Conservation (phyloP, 2,888 invertebrate genomes). For the Campaea margaritaria region DNA sequence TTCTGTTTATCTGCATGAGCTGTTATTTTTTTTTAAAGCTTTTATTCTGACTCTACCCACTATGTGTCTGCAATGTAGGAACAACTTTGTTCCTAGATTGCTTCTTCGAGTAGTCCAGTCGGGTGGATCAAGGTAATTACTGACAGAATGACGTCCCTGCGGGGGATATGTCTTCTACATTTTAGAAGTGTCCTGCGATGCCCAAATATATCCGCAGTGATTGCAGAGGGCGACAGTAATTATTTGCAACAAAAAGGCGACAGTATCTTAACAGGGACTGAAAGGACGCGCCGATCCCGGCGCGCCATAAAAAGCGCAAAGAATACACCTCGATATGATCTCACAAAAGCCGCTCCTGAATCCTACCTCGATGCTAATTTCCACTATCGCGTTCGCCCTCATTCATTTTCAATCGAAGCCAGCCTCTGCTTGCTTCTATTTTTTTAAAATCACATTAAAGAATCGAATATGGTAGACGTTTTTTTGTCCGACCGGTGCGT, state of each 20-base stretch:
- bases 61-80: background rate
- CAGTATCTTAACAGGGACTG: conserved; percentile 78
- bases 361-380: conserved; percentile 86
- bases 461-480: conserved; percentile 83
- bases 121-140: conserved; percentile 31
- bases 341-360: conserved; percentile 84
- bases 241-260: conserved; percentile 80
- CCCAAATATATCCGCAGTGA: conserved; percentile 47
- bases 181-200: conserved; percentile 43
- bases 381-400: conserved; percentile 85
- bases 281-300: conserved; percentile 70
- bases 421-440: conserved; percentile 80
- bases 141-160: conserved; percentile 22
- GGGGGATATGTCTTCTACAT: conserved; percentile 16
- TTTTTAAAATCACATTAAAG: conserved; percentile 84
- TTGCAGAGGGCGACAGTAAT: conserved; percentile 71
- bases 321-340: conserved; percentile 86
- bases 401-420: conserved; percentile 85
- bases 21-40: too few species aligned
- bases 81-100: background rate
- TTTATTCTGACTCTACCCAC: too few species aligned
- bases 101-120: conserved; percentile 1
- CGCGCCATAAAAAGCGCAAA: conserved; percentile 84
- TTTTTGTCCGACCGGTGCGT: conserved; percentile 78
- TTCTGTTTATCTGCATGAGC: conserved; percentile 23